Evolutionary conservation across 2,888 invertebrate genomes (phyloP).

Genomic region (Morpho helenor): DNA sequence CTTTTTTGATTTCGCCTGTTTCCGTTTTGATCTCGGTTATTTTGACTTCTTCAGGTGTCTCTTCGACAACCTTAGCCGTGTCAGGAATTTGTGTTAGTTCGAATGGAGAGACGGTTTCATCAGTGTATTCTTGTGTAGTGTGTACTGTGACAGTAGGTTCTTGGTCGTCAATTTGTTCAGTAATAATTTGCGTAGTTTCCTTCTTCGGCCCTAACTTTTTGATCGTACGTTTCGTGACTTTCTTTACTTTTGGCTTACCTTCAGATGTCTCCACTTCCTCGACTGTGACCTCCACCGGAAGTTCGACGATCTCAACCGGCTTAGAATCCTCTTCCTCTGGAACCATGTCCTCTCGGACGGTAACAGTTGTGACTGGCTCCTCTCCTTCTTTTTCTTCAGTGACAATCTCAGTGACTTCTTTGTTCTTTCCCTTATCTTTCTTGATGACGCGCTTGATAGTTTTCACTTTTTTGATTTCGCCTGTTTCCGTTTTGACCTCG

Average conservation of each 20-base stretch:
- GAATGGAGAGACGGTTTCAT: constrained; percentile 22
- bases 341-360: constrained; percentile 20
- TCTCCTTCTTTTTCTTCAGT: too few relatives aligned
- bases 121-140: constrained; percentile 23
- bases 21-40: neutral
- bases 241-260: too few relatives aligned
- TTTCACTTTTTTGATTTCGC: too few relatives aligned
- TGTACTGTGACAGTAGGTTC: constrained; percentile 29
- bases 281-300: constrained; percentile 25
- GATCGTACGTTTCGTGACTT: too few relatives aligned
- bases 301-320: constrained; percentile 19
- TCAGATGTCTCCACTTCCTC: too few relatives aligned
- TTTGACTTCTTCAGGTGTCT: constrained; percentile 20
- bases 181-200: too few relatives aligned
- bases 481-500: too few relatives aligned
- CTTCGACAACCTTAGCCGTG: constrained; percentile 2
- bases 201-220: too few relatives aligned
- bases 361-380: too few relatives aligned
- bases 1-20: neutral
- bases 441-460: too few relatives aligned
- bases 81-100: neutral
- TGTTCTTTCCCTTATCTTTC: too few relatives aligned
- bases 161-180: neutral
- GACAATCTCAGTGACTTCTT: too few relatives aligned
- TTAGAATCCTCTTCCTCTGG: constrained; percentile 31